These are phyloP conservation scores for Ennomos erosarius DNA, from an alignment of 2,888 invertebrate genomes.

Conservation along the genomic window DNA sequence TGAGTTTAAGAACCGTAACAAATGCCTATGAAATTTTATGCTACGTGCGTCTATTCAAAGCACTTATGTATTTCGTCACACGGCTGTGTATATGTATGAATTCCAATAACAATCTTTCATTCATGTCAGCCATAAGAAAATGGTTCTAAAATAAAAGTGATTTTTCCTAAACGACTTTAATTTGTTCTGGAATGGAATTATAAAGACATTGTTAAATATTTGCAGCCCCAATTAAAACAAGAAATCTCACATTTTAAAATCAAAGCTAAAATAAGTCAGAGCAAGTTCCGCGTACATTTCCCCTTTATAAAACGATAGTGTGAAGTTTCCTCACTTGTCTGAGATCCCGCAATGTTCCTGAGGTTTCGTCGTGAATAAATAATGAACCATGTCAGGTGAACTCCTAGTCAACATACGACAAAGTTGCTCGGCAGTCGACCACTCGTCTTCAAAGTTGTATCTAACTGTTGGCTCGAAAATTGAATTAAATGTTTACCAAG, in stretches of 20 bases:
- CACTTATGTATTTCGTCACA: no score
- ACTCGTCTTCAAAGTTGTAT: slow-evolving; percentile 29
- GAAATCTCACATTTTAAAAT: slow-evolving; percentile 22
- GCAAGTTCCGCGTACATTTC: slow-evolving; percentile 31
- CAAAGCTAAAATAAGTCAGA: slow-evolving; percentile 30
- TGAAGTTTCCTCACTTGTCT: slow-evolving; percentile 56
- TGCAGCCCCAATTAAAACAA: no score
- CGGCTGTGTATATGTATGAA: slow-evolving; percentile 23
- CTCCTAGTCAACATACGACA: slow-evolving; percentile 43
- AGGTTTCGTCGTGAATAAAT: slow-evolving; percentile 67
- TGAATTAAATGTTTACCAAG: not conserved
- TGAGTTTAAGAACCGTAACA: slow-evolving; percentile 33
- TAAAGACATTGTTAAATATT: no score
- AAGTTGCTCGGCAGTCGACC: slow-evolving; percentile 35
- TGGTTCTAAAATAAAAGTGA: not conserved
- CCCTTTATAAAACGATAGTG: slow-evolving; percentile 58
- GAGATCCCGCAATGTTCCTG: slow-evolving; percentile 56
- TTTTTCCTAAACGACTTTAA: not conserved
- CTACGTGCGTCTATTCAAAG: slow-evolving; percentile 24
- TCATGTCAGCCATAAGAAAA: slow-evolving; percentile 14
- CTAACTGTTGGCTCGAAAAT: slow-evolving; percentile 17
- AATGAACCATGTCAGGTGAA: slow-evolving; percentile 52
- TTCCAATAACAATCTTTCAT: slow-evolving; percentile 27
- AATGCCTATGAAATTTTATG: slow-evolving; percentile 37
- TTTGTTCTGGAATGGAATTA: no score